phyloP scores from a whole-genome alignment of 1,140 invertebrate species.

The Teleopsis dalmanni region DNA sequence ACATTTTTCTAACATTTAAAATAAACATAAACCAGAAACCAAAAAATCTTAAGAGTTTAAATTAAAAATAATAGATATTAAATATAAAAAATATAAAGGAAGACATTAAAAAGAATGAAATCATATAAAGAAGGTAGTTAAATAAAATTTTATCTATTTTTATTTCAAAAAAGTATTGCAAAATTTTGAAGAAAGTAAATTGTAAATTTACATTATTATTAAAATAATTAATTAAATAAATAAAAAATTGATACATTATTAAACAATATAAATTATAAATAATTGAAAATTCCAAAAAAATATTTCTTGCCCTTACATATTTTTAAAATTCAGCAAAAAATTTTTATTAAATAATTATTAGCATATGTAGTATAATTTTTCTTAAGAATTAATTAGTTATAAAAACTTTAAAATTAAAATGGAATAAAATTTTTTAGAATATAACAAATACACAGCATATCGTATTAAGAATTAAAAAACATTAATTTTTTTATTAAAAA shows the following conservation, averaged over 20 bases:
- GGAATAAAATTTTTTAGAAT: no score
- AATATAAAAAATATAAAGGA: constrained; percentile 6
- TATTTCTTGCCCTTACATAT: no score
- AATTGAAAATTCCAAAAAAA: no score
- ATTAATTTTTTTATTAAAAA: no score
- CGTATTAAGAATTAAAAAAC: no score
- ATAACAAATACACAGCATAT: no score
- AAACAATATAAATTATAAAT: background rate
- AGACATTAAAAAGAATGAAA: background rate
- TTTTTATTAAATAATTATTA: no score
- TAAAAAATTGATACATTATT: background rate
- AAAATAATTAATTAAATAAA: constrained; percentile 5
- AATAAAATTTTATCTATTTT: constrained; percentile 9
- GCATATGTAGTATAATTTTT: no score
- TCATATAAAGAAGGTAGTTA: constrained; percentile 14
- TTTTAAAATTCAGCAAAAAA: no score
- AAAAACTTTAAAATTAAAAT: no score
- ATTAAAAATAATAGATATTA: background rate
- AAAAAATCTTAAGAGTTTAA: background rate
- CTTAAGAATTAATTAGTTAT: no score
- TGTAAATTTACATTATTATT: constrained; percentile 11
- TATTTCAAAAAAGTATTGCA: constrained; percentile 19
- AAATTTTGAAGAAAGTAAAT: constrained; percentile 19
- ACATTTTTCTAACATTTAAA: no score
- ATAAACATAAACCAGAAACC: background rate